These are phyloP conservation scores for Eupelmus urozonus DNA, from an alignment of 2,888 invertebrate genomes.

Conservation along the genomic window DNA sequence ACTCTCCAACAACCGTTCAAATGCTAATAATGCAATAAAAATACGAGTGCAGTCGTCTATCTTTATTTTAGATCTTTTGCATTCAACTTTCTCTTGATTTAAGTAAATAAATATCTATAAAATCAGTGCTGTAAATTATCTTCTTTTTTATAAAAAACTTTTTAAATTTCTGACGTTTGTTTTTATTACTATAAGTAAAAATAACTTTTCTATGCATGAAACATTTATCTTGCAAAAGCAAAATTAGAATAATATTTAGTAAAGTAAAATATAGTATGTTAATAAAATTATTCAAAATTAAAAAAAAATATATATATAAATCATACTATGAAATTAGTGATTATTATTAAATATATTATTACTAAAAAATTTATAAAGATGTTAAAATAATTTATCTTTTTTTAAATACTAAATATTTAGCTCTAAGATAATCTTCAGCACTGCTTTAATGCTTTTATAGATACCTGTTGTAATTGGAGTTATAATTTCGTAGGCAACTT, in stretches of 20 bases:
- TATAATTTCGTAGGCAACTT: slow-evolving; percentile 22
- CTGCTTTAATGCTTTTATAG: slow-evolving; percentile 37
- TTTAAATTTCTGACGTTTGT: neutral
- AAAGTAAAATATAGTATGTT: neutral
- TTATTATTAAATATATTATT: neutral
- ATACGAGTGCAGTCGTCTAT: slow-evolving; percentile 26
- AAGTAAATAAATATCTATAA: slow-evolving; percentile 25
- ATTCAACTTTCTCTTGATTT: slow-evolving; percentile 39
- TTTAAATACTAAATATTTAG: slow-evolving; percentile 4
- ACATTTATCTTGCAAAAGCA: no score
- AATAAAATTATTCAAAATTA: slow-evolving; percentile 6
- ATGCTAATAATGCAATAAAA: slow-evolving; percentile 36
- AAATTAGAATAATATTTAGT: neutral
- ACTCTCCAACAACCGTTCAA: slow-evolving; percentile 7
- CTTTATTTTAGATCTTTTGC: slow-evolving; percentile 30
- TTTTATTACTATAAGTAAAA: neutral
- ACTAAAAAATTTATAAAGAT: neutral
- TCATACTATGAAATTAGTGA: neutral
- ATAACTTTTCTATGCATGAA: no score
- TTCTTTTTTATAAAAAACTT: slow-evolving; percentile 7
- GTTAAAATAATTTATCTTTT: neutral
- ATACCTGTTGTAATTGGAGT: slow-evolving; percentile 23
- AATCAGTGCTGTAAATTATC: slow-evolving; percentile 47
- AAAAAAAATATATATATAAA: slow-evolving; percentile 9
- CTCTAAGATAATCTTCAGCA: slow-evolving; percentile 47